Conservation (phyloP, 2,797 vertebrate genomes). For the Anniella stebbinsi region DNA sequence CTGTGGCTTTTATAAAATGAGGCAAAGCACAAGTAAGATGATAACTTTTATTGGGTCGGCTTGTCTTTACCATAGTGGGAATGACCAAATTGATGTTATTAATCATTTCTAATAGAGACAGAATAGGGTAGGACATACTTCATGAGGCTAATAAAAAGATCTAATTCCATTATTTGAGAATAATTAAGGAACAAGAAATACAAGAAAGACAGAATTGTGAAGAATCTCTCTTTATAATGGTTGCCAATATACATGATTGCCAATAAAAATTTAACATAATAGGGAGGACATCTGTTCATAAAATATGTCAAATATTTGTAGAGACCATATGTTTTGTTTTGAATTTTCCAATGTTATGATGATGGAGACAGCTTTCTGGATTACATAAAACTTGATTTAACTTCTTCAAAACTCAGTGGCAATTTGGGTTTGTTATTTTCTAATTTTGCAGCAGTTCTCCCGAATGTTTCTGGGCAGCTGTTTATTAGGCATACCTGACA, state of each 20-base stretch:
- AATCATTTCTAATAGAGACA: constrained; percentile 14
- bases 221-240: constrained; percentile 51
- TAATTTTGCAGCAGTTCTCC: not conserved
- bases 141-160: not conserved
- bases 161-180: constrained; percentile 47
- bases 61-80: not conserved
- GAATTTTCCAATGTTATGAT: constrained; percentile 39
- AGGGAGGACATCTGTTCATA: constrained; percentile 47
- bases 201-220: constrained; percentile 24
- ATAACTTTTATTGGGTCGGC: not conserved
- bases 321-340: constrained; percentile 24
- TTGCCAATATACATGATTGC: constrained; percentile 42
- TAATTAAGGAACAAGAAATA: constrained; percentile 19
- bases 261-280: constrained; percentile 56
- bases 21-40: not conserved
- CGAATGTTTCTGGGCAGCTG: not conserved
- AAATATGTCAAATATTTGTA: constrained; percentile 47
- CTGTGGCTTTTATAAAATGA: not conserved
- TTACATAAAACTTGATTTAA: constrained; percentile 57
- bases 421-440: constrained; percentile 8
- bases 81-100: constrained; percentile 7
- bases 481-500: not conserved
- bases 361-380: constrained; percentile 21
- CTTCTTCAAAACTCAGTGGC: constrained; percentile 29
- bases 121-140: constrained; percentile 16